Conservation (phyloP, 1,140 invertebrate species). For the Muscidifurax raptorellus region DNA sequence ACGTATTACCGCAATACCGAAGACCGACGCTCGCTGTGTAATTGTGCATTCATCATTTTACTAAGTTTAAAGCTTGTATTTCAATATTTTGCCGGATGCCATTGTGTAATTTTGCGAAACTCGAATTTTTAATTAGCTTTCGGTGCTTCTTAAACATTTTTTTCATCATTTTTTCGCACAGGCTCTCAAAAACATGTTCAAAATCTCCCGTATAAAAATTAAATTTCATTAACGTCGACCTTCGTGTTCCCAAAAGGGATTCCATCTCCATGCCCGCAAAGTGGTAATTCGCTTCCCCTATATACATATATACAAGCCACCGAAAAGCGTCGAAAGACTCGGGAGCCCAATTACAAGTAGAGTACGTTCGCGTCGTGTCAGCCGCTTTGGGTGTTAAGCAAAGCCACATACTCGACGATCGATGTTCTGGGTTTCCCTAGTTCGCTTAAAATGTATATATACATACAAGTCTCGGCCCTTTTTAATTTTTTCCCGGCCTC, state of each 20-base stretch:
- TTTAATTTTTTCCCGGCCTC: background rate
- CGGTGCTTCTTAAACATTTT: no score
- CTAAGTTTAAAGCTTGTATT: no score
- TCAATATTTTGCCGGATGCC: no score
- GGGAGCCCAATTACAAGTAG: background rate
- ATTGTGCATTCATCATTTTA: no score
- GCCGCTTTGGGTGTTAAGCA: background rate
- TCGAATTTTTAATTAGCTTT: no score
- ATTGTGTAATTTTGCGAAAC: no score
- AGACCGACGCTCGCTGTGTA: no score
- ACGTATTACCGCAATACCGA: no score
- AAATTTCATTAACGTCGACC: background rate
- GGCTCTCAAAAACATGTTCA: no score
- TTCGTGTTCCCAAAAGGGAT: background rate
- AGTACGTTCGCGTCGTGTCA: background rate
- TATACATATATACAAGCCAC: background rate
- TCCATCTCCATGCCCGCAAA: background rate
- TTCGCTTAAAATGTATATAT: background rate
- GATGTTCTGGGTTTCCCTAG: background rate
- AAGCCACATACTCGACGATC: background rate
- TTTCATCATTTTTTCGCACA: no score
- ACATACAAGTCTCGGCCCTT: background rate
- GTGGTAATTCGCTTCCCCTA: no score
- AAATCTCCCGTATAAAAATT: background rate
- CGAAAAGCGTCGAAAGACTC: background rate